Conservation (phyloP, 2,113 vertebrate species). For the Phyllostomus discolor region DNA sequence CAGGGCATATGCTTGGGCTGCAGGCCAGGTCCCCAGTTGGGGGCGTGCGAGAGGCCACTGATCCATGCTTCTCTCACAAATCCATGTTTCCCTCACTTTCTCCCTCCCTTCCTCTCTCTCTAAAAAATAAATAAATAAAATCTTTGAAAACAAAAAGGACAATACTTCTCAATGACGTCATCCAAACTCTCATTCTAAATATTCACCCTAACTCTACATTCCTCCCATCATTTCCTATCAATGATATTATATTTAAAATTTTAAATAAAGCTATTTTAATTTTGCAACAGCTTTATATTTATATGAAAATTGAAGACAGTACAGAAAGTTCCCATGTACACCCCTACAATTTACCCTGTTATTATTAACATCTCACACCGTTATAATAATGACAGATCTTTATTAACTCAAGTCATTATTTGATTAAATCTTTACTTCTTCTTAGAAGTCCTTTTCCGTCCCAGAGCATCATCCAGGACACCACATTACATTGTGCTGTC, state of each 20-base stretch:
- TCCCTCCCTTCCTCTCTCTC: too few relatives aligned
- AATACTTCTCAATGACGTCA: neutral
- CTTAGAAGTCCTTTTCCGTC: neutral
- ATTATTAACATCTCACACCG: neutral
- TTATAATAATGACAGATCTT: neutral
- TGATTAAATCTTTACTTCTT: neutral
- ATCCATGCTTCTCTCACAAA: too few relatives aligned
- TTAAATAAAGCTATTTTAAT: neutral
- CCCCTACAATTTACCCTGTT: fast-evolving
- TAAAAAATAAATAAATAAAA: too few relatives aligned
- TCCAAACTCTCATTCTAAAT: neutral
- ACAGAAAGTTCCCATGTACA: neutral
- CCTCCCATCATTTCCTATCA: neutral
- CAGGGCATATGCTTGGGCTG: too few relatives aligned
- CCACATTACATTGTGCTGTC: neutral
- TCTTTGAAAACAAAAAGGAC: neutral
- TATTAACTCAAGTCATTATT: neutral
- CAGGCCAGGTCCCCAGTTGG: too few relatives aligned
- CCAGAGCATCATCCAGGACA: neutral
- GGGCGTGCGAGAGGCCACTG: too few relatives aligned
- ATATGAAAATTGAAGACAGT: neutral
- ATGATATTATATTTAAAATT: neutral
- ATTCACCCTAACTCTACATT: neutral
- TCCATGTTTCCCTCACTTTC: too few relatives aligned
- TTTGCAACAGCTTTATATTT: neutral